phyloP scores from a whole-genome alignment of 2,888 invertebrate species.

The Rhingia campestris region DNA sequence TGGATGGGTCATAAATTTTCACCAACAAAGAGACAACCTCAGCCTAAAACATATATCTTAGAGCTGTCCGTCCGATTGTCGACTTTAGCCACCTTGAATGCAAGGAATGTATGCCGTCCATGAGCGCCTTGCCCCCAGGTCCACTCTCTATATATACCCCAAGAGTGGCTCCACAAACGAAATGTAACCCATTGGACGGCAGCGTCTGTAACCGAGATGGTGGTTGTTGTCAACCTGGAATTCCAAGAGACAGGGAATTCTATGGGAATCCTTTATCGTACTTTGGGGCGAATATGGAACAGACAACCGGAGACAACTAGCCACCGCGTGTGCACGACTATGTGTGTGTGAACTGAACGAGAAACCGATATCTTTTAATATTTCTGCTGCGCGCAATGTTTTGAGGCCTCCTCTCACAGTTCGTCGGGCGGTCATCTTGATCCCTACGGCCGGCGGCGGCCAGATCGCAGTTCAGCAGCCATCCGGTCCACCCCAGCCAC shows the following conservation, averaged over 20 bases:
- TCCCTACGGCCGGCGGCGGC: slow-evolving; percentile 38
- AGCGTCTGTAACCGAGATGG: background rate
- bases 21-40: slow-evolving; percentile 70
- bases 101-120: slow-evolving; percentile 37
- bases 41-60: slow-evolving; percentile 72
- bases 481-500: slow-evolving; percentile 11
- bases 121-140: slow-evolving; percentile 6
- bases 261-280: slow-evolving; percentile 71
- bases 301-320: slow-evolving; percentile 73
- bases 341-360: slow-evolving; percentile 43
- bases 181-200: slow-evolving; percentile 53
- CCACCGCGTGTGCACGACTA: slow-evolving; percentile 21
- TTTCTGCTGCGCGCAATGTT: slow-evolving; percentile 52
- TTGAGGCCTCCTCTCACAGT: slow-evolving; percentile 42
- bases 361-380: slow-evolving; percentile 65
- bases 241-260: slow-evolving; percentile 58
- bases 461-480: background rate
- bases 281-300: slow-evolving; percentile 61
- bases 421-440: slow-evolving; percentile 62
- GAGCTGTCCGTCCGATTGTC: slow-evolving; percentile 70
- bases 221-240: slow-evolving; percentile 58
- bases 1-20: slow-evolving; percentile 71
- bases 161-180: slow-evolving; percentile 20
- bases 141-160: slow-evolving; percentile 16
- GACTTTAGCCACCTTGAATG: slow-evolving; percentile 73